A percentile compares a stretch with the other conserved stretches of the same genome.
These are phyloP conservation scores for Peromyscus eremicus DNA, from an alignment of 2,797 vertebrate species.

Conservation along the genomic window DNA sequence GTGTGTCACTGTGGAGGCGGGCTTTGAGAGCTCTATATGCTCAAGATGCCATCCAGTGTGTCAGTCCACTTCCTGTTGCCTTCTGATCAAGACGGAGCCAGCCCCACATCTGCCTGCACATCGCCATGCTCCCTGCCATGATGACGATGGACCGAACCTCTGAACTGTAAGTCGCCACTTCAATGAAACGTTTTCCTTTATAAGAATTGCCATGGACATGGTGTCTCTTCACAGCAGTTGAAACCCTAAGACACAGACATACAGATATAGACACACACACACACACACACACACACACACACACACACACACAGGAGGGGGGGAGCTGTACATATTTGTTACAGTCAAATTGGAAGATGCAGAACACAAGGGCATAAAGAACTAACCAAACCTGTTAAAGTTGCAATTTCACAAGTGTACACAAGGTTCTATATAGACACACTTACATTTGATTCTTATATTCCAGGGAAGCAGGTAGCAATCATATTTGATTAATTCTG, in stretches of 20 bases:
- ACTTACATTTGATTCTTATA: slow-evolving; percentile 7
- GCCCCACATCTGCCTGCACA: no score
- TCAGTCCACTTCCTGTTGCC: no score
- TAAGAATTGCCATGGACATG: no score
- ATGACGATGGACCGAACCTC: no score
- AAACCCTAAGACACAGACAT: no score
- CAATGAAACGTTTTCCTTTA: no score
- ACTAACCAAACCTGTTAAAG: not conserved
- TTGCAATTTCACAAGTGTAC: not conserved
- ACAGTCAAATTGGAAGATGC: not conserved
- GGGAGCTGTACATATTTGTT: not conserved
- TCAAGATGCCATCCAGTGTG: no score
- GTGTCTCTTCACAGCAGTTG: no score
- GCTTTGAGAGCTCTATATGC: not conserved
- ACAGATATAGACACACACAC: no score
- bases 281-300: not conserved
- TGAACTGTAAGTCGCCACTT: no score
- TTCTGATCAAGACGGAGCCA: no score
- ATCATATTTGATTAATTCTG: slow-evolving; percentile 29
- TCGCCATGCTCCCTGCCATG: no score
- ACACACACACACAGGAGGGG: not conserved
- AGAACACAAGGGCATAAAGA: not conserved
- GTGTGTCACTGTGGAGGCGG: not conserved
- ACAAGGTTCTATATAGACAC: not conserved
- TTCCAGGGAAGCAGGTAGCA: not conserved